Conservation (phyloP, 2,888 invertebrate species). For the Rhagonycha lutea region DNA sequence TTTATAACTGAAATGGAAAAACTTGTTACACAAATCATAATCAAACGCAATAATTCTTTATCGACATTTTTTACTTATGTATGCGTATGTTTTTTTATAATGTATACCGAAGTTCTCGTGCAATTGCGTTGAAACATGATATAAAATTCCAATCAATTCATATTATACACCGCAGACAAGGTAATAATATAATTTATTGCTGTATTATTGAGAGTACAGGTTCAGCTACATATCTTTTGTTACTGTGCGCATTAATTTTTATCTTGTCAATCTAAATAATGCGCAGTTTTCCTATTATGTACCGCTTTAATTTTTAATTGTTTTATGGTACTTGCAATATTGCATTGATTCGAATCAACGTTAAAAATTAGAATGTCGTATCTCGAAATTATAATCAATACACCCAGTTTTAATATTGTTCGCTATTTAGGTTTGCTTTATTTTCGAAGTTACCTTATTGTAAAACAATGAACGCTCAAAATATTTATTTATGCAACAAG, state of each 20-base stretch:
- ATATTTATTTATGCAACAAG: too few relatives aligned
- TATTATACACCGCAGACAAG: constrained; percentile 56
- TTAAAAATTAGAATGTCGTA: background rate
- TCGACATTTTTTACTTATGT: constrained; percentile 44
- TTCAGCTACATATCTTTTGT: constrained; percentile 48
- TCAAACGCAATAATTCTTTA: constrained; percentile 48
- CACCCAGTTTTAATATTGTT: too few relatives aligned
- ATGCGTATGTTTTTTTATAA: constrained; percentile 47
- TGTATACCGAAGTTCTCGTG: constrained; percentile 48
- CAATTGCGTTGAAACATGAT: constrained; percentile 54
- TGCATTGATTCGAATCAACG: background rate
- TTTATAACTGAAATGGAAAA: constrained; percentile 22
- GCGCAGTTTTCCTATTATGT: constrained; percentile 8
- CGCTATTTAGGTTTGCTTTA: too few relatives aligned
- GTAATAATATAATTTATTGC: constrained; percentile 57
- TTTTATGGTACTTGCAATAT: background rate
- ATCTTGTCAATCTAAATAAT: constrained; percentile 38
- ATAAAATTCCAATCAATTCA: constrained; percentile 57
- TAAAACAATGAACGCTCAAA: too few relatives aligned
- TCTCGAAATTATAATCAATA: too few relatives aligned
- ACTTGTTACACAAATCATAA: constrained; percentile 50
- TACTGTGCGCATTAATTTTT: constrained; percentile 42
- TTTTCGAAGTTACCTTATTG: too few relatives aligned
- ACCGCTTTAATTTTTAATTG: background rate
- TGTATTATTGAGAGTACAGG: constrained; percentile 48